Evolutionary conservation across 2,888 invertebrate species (phyloP).

Genomic region (Nomada flava): DNA sequence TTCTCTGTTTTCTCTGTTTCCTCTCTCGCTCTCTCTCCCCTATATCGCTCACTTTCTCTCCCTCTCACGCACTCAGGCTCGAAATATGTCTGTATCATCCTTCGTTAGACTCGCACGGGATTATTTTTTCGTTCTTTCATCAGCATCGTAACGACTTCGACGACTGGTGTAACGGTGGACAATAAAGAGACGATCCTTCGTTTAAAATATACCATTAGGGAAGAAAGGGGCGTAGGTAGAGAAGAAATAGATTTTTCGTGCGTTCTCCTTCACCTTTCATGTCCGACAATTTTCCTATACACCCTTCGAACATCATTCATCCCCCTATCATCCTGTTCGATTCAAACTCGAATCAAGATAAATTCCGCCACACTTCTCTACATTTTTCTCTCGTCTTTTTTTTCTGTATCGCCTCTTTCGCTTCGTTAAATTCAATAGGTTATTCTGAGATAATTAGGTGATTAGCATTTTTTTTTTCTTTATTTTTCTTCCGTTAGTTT

Average conservation of each 20-base stretch:
- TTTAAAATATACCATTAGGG: slow-evolving; percentile 65
- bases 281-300: not conserved
- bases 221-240: slow-evolving; percentile 68
- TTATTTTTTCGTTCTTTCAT: slow-evolving; percentile 1
- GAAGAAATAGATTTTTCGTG: slow-evolving; percentile 74
- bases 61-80: slow-evolving; percentile 30
- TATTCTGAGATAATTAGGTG: slow-evolving; percentile 77
- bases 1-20: slow-evolving; percentile 9
- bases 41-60: slow-evolving; percentile 38
- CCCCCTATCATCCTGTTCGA: not conserved
- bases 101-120: slow-evolving; percentile 31
- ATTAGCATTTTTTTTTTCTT: slow-evolving; percentile 41
- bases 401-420: slow-evolving; percentile 8
- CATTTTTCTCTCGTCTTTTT: slow-evolving; percentile 2
- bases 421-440: slow-evolving; percentile 66
- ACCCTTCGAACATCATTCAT: not conserved
- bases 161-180: slow-evolving; percentile 69
- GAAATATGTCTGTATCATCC: slow-evolving; percentile 21
- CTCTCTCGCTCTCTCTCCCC: slow-evolving; percentile 35
- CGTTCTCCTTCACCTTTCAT: slow-evolving; percentile 59
- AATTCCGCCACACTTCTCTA: not conserved
- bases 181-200: slow-evolving; percentile 66
- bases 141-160: slow-evolving; percentile 56
- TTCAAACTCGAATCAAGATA: not conserved
- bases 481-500: slow-evolving; percentile 69